phyloP scores from a whole-genome alignment of 2,888 invertebrate genomes.

The Anthoptus insignis region DNA sequence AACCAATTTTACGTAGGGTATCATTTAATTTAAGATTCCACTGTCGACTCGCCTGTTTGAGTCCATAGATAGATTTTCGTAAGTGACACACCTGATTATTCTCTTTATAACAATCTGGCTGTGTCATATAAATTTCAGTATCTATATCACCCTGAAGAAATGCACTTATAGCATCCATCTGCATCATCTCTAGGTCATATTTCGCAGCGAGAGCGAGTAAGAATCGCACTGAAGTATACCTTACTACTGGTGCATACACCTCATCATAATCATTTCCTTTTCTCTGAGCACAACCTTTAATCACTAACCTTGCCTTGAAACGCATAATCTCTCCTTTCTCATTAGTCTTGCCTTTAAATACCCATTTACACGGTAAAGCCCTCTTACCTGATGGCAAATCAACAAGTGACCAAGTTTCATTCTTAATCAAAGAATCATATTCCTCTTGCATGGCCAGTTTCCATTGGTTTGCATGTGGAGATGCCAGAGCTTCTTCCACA shows the following conservation, averaged over 20 bases:
- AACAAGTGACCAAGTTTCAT: constrained; percentile 29
- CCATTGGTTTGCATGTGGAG: constrained; percentile 29
- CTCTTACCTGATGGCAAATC: constrained; percentile 21
- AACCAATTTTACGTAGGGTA: constrained; percentile 20
- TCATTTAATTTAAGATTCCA: constrained; percentile 30
- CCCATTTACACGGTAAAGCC: constrained; percentile 11
- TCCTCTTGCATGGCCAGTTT: constrained; percentile 39
- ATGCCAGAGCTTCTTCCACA: constrained; percentile 6
- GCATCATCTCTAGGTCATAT: constrained; percentile 34
- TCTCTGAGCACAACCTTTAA: constrained; percentile 48
- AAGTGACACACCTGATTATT: constrained; percentile 45
- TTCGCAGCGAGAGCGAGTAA: constrained; percentile 39
- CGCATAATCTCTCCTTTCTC: constrained; percentile 34
- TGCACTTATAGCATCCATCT: constrained; percentile 47
- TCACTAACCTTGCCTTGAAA: constrained; percentile 47
- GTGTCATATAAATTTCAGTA: constrained; percentile 45
- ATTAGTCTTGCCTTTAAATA: background rate
- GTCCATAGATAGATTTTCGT: constrained; percentile 44
- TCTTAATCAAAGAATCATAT: constrained; percentile 22
- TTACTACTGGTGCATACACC: constrained; percentile 48
- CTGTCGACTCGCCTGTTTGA: constrained; percentile 41
- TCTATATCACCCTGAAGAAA: constrained; percentile 49
- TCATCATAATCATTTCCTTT: constrained; percentile 44
- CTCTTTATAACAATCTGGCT: constrained; percentile 37
- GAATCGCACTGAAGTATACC: constrained; percentile 45